Conservation (phyloP, 2,113 vertebrate species). For the Sitta europaea region DNA sequence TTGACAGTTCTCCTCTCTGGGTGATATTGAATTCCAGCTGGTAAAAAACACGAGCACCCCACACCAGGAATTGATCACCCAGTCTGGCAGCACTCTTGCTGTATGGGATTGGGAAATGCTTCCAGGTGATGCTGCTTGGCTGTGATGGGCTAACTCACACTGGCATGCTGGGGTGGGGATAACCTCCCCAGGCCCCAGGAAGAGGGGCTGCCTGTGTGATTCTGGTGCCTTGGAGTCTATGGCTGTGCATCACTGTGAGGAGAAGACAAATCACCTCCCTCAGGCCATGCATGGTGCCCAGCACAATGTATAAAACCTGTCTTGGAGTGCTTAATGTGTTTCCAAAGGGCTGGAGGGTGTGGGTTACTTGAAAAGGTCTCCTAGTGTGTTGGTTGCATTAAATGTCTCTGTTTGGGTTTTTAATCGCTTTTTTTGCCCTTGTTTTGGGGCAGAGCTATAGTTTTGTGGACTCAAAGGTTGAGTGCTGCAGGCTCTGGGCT, state of each 20-base stretch:
- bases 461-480: not conserved
- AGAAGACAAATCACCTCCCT: slow-evolving; percentile 4
- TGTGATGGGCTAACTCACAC: not conserved
- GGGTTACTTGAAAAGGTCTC: not conserved
- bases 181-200: not conserved
- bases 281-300: fast-evolving
- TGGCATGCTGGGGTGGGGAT: not conserved
- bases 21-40: slow-evolving; percentile 46
- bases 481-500: not conserved
- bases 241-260: not conserved
- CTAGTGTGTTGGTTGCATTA: not conserved
- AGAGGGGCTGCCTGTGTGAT: not conserved
- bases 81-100: not conserved
- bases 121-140: not conserved
- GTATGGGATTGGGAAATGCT: not conserved
- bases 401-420: not conserved
- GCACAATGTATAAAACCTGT: not conserved
- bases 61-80: not conserved
- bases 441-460: not conserved
- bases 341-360: not conserved
- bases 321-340: not conserved
- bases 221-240: fast-evolving
- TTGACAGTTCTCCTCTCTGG: not conserved
- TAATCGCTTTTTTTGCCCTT: not conserved
- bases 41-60: not conserved